A percentile compares a stretch with the other conserved stretches of the same genome.
These are phyloP conservation scores for Rhamphomyia laevipes DNA, from an alignment of 2,888 invertebrate genomes.

Conservation along the genomic window DNA sequence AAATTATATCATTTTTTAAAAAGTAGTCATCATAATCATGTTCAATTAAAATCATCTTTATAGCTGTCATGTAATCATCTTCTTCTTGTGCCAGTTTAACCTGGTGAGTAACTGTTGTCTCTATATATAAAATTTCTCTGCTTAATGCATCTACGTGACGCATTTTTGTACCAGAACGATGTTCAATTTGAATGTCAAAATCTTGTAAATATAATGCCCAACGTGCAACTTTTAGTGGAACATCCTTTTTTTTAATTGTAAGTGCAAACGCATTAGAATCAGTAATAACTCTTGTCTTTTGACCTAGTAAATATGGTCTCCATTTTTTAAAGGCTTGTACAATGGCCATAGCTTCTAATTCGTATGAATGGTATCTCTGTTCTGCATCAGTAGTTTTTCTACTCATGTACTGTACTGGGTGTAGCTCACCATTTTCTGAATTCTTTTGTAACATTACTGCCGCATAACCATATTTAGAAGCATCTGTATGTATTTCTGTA, in stretches of 20 bases:
- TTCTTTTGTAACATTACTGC: no score
- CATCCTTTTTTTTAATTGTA: slow-evolving; percentile 13
- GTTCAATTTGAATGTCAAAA: slow-evolving; percentile 16
- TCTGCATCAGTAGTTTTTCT: no score
- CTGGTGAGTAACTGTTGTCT: slow-evolving; percentile 8
- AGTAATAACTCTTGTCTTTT: slow-evolving; percentile 4
- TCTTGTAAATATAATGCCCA: slow-evolving; percentile 18
- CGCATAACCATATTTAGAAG: no score
- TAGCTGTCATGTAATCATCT: slow-evolving; percentile 11
- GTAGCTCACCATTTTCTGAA: no score
- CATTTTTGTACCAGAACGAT: slow-evolving; percentile 14
- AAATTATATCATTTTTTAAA: slow-evolving; percentile 9
- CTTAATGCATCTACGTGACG: slow-evolving; percentile 15
- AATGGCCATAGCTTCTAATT: no score
- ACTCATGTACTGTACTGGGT: no score
- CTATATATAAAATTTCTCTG: slow-evolving; percentile 7
- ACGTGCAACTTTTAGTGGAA: slow-evolving; percentile 14
- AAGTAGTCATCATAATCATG: slow-evolving; percentile 11
- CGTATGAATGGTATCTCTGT: no score
- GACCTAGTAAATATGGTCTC: slow-evolving; percentile 18
- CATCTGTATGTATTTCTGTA: no score
- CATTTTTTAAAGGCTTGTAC: slow-evolving; percentile 20
- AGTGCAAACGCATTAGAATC: slow-evolving; percentile 17
- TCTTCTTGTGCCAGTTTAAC: slow-evolving; percentile 6
- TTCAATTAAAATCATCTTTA: slow-evolving; percentile 6